Evolutionary conservation across 2,888 invertebrate genomes (phyloP).

Genomic region (Crepidodera aurea): DNA sequence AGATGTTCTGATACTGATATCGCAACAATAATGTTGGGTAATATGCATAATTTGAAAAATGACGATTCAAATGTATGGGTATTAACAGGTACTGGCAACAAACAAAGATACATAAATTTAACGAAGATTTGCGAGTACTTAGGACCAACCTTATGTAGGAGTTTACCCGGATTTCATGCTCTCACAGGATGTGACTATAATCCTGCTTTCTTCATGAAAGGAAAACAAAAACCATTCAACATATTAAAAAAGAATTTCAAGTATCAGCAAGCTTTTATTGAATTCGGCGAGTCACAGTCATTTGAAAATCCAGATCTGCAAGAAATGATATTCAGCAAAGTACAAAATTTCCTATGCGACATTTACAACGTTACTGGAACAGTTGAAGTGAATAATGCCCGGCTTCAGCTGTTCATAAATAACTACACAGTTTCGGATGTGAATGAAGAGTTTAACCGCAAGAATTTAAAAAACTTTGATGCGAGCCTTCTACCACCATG

Average conservation of each 20-base stretch:
- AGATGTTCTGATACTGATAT: slow-evolving; percentile 34
- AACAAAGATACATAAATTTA: slow-evolving; percentile 39
- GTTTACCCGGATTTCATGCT: slow-evolving; percentile 31
- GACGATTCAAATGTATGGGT: slow-evolving; percentile 39
- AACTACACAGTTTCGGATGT: slow-evolving; percentile 39
- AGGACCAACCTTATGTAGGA: slow-evolving; percentile 33
- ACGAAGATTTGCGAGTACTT: slow-evolving; percentile 35
- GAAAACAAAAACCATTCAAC: slow-evolving; percentile 32
- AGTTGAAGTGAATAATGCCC: slow-evolving; percentile 43
- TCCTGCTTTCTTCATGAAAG: slow-evolving; percentile 37
- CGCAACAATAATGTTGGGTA: slow-evolving; percentile 41
- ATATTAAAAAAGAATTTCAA: slow-evolving; percentile 28
- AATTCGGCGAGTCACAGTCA: slow-evolving; percentile 1
- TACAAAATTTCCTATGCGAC: background rate
- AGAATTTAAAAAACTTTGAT: slow-evolving; percentile 37
- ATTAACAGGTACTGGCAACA: slow-evolving; percentile 40
- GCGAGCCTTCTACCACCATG: slow-evolving; percentile 41
- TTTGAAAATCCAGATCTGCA: background rate
- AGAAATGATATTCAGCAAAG: background rate
- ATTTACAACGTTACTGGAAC: slow-evolving; percentile 26
- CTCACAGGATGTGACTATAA: slow-evolving; percentile 40
- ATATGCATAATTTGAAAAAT: slow-evolving; percentile 41
- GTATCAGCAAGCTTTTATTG: slow-evolving; percentile 30
- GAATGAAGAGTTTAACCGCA: slow-evolving; percentile 22
- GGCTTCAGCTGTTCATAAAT: slow-evolving; percentile 43